Conservation (phyloP, 2,888 invertebrate genomes). For the Callosobruchus maculatus region DNA sequence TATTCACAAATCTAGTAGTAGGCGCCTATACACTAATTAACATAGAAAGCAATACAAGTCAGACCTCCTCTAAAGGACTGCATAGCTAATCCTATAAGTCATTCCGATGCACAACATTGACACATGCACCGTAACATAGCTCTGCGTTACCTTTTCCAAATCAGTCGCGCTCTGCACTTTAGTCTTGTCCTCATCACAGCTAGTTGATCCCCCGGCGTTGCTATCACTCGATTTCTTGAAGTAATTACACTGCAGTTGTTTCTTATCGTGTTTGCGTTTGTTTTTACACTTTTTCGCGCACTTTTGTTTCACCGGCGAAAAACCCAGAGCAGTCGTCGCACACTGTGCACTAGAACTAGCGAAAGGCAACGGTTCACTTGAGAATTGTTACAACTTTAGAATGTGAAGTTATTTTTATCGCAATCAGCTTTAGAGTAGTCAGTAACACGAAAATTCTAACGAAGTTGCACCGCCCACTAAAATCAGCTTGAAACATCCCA, state of each 20-base stretch:
- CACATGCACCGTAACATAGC: neutral
- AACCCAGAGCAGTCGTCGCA: slow-evolving; percentile 3
- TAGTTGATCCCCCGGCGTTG: neutral
- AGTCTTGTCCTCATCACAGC: neutral
- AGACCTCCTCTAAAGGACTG: too few relatives aligned
- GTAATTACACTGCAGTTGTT: slow-evolving; percentile 3
- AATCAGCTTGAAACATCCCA: too few relatives aligned
- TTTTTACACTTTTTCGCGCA: slow-evolving; percentile 11
- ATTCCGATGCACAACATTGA: neutral
- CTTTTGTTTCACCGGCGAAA: slow-evolving; percentile 15
- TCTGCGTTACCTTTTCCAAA: slow-evolving; percentile 20
- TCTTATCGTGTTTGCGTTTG: slow-evolving; percentile 7
- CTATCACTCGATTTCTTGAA: slow-evolving; percentile 15
- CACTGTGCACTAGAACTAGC: neutral
- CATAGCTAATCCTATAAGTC: too few relatives aligned
- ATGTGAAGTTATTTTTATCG: too few relatives aligned
- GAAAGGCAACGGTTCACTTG: neutral
- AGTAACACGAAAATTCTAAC: too few relatives aligned
- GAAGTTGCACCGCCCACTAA: too few relatives aligned
- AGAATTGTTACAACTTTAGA: neutral
- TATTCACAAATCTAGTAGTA: too few relatives aligned
- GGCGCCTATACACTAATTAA: too few relatives aligned
- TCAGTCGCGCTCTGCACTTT: slow-evolving; percentile 12
- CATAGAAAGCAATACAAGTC: too few relatives aligned
- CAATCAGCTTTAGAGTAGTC: too few relatives aligned